Percentiles rank a stretch among this genome's conserved stretches.
Conservation (phyloP, 2,797 vertebrate genomes). For the Coregonus suidteri region DNA sequence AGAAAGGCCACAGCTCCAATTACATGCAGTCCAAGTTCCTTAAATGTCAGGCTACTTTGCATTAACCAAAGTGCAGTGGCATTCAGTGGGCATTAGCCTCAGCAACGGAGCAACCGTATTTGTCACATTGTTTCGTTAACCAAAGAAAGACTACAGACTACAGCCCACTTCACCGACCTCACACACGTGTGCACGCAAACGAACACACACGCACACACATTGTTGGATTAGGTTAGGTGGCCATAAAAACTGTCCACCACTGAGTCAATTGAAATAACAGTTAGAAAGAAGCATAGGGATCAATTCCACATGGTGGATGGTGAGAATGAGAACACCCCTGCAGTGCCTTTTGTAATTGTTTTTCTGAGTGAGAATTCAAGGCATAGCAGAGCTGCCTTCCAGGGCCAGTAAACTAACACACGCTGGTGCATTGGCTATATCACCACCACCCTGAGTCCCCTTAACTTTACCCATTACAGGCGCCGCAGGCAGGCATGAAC, state of each 20-base stretch:
- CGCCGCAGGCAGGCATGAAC: constrained; percentile 49
- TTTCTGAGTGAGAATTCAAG: constrained; percentile 53
- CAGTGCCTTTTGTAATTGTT: constrained; percentile 60
- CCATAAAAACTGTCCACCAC: constrained; percentile 33
- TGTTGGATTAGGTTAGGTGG: background rate
- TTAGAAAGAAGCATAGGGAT: constrained; percentile 11
- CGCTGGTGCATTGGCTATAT: constrained; percentile 46
- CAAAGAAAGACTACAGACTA: constrained; percentile 28
- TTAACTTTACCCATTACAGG: constrained; percentile 56
- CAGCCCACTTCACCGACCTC: background rate
- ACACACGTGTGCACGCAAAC: background rate
- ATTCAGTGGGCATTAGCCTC: constrained; percentile 71
- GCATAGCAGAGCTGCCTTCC: constrained; percentile 31
- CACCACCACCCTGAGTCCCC: constrained; percentile 42
- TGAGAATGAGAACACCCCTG: constrained; percentile 27
- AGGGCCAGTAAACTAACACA: constrained; percentile 19
- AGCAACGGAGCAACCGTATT: constrained; percentile 50
- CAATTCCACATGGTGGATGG: constrained; percentile 30
- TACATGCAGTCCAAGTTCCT: constrained; percentile 65
- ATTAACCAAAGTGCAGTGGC: constrained; percentile 71
- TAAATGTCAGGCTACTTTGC: constrained; percentile 79
- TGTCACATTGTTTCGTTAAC: constrained; percentile 58
- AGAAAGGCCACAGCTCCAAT: constrained; percentile 75
- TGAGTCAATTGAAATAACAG: constrained; percentile 49
- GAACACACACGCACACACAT: no score